phyloP scores from a whole-genome alignment of 2,797 vertebrate species.

The Sternotherus odoratus region DNA sequence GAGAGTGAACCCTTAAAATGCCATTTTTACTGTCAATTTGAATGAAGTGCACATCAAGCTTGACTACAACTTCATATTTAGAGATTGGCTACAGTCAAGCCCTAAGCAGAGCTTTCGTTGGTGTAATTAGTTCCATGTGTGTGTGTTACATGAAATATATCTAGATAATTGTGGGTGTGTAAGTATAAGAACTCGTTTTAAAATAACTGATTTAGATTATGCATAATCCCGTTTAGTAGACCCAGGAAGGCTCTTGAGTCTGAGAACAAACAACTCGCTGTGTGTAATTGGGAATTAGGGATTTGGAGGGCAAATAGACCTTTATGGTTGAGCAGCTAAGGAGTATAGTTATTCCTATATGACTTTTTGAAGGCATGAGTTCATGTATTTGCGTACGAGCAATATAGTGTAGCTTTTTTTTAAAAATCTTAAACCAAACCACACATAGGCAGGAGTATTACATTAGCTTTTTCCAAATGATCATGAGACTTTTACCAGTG shows the following conservation, averaged over 20 bases:
- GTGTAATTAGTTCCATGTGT: not conserved
- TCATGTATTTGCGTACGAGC: not conserved
- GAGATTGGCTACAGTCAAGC: not conserved
- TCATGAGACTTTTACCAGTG: not conserved
- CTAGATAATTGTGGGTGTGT: not conserved
- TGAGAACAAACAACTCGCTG: not conserved
- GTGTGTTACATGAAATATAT: not conserved
- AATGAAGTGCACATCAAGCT: not conserved
- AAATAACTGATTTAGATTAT: not conserved
- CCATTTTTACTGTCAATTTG: not conserved
- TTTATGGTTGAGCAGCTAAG: not conserved
- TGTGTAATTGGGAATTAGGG: not conserved
- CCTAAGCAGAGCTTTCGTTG: not conserved
- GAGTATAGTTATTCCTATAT: accelerated
- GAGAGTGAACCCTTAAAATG: not conserved
- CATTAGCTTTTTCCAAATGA: not conserved
- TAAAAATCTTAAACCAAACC: not conserved
- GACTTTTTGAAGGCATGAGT: not conserved
- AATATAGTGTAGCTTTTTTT: not conserved
- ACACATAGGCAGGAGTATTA: not conserved
- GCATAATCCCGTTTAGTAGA: not conserved
- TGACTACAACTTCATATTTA: not conserved
- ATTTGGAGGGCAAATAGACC: not conserved
- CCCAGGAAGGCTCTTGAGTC: not conserved
- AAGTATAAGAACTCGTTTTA: not conserved